phyloP scores from a whole-genome alignment of 2,797 vertebrate genomes.

The Molothrus aeneus region DNA sequence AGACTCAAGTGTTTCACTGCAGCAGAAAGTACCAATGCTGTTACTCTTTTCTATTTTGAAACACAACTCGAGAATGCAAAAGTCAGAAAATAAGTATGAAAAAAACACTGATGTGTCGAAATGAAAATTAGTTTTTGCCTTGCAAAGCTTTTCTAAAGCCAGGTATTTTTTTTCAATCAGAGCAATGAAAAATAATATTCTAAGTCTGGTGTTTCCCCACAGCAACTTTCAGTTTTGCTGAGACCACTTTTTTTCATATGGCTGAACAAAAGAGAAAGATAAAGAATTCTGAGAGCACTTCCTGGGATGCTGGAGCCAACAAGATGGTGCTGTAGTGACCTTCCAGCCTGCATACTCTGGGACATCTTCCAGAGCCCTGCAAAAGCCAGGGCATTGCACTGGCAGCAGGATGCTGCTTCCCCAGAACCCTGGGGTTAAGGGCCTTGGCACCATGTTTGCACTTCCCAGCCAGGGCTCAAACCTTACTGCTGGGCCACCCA shows the following conservation, averaged over 20 bases:
- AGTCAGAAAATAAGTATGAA: not conserved
- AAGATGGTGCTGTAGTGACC: not conserved
- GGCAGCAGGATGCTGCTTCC: not conserved
- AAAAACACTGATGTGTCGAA: not conserved
- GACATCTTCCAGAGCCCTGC: not conserved
- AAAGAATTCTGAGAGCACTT: not conserved
- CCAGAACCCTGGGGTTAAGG: not conserved
- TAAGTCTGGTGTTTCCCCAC: not conserved
- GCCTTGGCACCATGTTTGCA: not conserved
- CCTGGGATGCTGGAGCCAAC: not conserved
- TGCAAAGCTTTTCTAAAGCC: not conserved
- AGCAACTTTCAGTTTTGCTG: not conserved
- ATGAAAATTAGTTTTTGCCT: not conserved
- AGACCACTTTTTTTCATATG: not conserved
- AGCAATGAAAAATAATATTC: not conserved
- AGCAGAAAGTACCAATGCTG: not conserved
- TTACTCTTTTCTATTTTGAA: not conserved
- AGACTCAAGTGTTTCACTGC: not conserved
- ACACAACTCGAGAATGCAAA: not conserved
- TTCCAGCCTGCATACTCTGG: not conserved
- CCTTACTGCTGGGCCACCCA: not conserved
- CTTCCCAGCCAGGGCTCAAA: not conserved
- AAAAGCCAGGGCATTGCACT: accelerated
- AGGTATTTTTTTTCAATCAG: not conserved
- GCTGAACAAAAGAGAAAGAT: not conserved